A percentile compares a stretch with the other conserved stretches of the same genome.
These are phyloP conservation scores for Dinoponera quadriceps DNA, from an alignment of 1,140 invertebrate genomes.

Conservation along the genomic window DNA sequence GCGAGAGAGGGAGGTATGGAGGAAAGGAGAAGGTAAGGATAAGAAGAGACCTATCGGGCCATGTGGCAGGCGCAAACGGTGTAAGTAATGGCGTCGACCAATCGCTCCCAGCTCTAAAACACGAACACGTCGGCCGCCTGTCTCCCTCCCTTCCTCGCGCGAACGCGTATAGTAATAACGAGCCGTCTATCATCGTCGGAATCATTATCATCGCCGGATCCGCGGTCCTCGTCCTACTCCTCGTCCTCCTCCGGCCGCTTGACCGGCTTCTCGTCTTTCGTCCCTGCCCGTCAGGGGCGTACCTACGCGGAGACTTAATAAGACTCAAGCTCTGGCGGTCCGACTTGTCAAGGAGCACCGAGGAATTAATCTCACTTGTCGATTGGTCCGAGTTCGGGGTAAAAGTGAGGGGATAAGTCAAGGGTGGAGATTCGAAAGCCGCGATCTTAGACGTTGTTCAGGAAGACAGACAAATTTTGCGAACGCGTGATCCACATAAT, in stretches of 20 bases:
- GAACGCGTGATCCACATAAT: background rate
- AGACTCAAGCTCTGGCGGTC: slow-evolving; percentile 20
- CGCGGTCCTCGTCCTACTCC: slow-evolving; percentile 62
- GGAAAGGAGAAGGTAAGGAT: slow-evolving; percentile 34
- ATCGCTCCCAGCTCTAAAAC: slow-evolving; percentile 78
- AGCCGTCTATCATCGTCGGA: slow-evolving; percentile 77
- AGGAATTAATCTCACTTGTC: slow-evolving; percentile 29
- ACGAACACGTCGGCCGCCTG: slow-evolving; percentile 70
- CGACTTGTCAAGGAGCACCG: slow-evolving; percentile 6
- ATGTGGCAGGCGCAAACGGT: slow-evolving; percentile 82
- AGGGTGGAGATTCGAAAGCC: background rate
- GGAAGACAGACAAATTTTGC: background rate
- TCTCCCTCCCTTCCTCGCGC: background rate
- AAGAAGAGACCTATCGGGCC: slow-evolving; percentile 75
- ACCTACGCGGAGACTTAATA: slow-evolving; percentile 30
- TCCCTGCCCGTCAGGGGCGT: slow-evolving; percentile 37
- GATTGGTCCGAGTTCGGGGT: background rate
- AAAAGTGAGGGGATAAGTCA: background rate
- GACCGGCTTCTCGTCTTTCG: slow-evolving; percentile 22
- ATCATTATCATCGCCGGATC: slow-evolving; percentile 79
- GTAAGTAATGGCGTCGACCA: slow-evolving; percentile 80
- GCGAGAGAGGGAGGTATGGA: background rate
- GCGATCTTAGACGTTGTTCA: background rate
- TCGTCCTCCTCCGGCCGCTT: background rate
- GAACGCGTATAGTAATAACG: slow-evolving; percentile 58